A percentile compares a stretch with the other conserved stretches of the same genome.
These are phyloP conservation scores for Philonicus albiceps DNA, from an alignment of 2,888 invertebrate species.

Conservation along the genomic window DNA sequence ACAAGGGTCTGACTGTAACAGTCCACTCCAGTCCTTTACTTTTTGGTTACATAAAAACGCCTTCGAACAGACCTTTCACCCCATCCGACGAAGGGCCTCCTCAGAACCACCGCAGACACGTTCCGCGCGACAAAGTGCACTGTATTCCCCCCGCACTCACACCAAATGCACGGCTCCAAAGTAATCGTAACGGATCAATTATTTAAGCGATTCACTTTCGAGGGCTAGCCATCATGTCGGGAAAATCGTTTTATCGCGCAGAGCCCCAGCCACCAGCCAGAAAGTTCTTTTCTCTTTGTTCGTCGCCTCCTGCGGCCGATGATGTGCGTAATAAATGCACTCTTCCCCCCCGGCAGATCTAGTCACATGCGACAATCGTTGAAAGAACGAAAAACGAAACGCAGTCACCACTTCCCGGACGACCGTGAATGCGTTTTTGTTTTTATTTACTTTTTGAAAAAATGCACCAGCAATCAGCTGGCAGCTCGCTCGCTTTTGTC, in stretches of 20 bases:
- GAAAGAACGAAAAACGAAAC: not conserved
- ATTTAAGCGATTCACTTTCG: not conserved
- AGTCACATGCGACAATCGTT: not conserved
- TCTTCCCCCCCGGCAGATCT: not conserved
- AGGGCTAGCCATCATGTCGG: not conserved
- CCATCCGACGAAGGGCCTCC: not conserved
- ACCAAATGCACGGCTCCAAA: not conserved
- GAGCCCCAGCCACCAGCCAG: conserved; percentile 3
- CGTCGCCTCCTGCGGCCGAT: not conserved
- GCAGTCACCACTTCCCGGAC: not conserved
- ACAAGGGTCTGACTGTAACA: not conserved
- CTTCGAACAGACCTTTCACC: not conserved
- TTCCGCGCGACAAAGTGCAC: not conserved
- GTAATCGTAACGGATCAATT: not conserved
- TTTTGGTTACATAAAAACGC: conserved; percentile 14
- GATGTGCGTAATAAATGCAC: conserved; percentile 1
- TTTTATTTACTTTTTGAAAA: conserved; percentile 38
- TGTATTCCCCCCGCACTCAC: not conserved
- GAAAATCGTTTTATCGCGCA: conserved; percentile 1
- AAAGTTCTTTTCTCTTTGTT: conserved; percentile 38
- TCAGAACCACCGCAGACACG: not conserved
- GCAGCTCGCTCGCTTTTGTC: conserved; percentile 17
- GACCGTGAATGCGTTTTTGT: conserved; percentile 5
- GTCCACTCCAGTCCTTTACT: conserved; percentile 12
- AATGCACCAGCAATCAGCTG: conserved; percentile 19